These are phyloP conservation scores for Limonius californicus DNA, from an alignment of 1,140 invertebrate genomes.

Conservation along the genomic window DNA sequence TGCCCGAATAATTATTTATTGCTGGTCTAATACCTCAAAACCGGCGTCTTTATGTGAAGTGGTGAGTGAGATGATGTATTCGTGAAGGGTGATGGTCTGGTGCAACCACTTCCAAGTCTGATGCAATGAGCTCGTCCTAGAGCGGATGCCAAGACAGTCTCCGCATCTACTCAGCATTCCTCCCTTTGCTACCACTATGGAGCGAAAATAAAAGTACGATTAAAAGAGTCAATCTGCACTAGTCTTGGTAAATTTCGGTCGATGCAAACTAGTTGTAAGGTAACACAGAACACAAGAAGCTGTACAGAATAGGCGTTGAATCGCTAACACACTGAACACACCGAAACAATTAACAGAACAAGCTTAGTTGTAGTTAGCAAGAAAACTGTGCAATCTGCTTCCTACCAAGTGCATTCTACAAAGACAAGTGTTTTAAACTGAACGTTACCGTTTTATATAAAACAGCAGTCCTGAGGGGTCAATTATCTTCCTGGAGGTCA, in stretches of 20 bases:
- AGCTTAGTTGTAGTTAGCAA: no score
- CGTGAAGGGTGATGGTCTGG: constrained; percentile 80
- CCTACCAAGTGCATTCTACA: not conserved
- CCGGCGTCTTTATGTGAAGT: constrained; percentile 63
- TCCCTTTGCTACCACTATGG: constrained; percentile 51
- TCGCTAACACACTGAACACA: no score
- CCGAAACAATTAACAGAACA: not conserved
- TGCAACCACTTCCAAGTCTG: constrained; percentile 92
- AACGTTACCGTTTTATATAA: constrained; percentile 32
- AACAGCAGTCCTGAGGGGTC: constrained; percentile 20
- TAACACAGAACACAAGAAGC: no score
- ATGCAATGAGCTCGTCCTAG: constrained; percentile 76
- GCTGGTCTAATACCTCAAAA: constrained; percentile 14
- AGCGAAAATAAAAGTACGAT: constrained; percentile 21
- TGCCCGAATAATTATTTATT: constrained; percentile 26
- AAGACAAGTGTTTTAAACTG: constrained; percentile 12
- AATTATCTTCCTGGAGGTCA: constrained; percentile 31
- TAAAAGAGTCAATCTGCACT: not conserved
- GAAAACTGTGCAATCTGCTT: not conserved
- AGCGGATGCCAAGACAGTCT: constrained; percentile 81
- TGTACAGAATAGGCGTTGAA: no score
- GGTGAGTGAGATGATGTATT: constrained; percentile 75
- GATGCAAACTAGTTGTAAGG: no score
- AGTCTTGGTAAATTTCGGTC: not conserved
- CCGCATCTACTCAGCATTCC: constrained; percentile 77